Percentiles rank a stretch among this genome's conserved stretches.
Evolutionary conservation across 2,113 vertebrate species (phyloP).

Genomic region (Damaliscus lunatus): DNA sequence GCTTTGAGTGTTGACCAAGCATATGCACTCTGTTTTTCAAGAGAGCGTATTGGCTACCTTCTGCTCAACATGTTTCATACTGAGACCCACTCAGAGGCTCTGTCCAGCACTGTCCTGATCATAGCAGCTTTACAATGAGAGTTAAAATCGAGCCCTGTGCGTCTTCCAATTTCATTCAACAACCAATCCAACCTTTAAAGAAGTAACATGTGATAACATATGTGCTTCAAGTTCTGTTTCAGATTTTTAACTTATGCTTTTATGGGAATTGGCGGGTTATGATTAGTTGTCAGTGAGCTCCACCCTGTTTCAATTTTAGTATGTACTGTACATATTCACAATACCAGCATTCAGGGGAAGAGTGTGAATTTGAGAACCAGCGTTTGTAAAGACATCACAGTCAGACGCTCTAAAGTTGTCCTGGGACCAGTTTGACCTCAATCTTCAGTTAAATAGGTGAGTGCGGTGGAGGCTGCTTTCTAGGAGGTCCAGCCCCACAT

Average conservation of each 20-base stretch:
- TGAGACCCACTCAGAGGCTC: not conserved
- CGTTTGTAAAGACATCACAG: not conserved
- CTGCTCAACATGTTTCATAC: no score
- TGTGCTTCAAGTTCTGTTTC: not conserved
- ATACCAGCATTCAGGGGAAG: no score
- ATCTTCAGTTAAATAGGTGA: not conserved
- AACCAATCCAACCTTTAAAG: not conserved
- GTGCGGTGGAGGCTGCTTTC: not conserved
- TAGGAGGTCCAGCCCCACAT: fast-evolving
- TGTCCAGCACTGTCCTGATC: no score
- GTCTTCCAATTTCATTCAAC: not conserved
- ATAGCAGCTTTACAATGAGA: not conserved
- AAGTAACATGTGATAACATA: not conserved
- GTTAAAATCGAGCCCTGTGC: not conserved
- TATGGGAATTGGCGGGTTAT: not conserved
- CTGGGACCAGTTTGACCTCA: not conserved
- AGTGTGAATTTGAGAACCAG: not conserved
- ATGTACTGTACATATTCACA: fast-evolving
- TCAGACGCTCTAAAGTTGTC: not conserved
- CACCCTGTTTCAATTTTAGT: not conserved
- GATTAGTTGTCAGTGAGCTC: not conserved
- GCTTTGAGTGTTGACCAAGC: no score
- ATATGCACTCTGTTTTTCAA: fast-evolving
- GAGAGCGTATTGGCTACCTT: not conserved
- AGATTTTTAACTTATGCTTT: not conserved